Percentiles rank a stretch among this genome's conserved stretches.
Evolutionary conservation across 2,888 invertebrate species (phyloP).

Genomic region (Drosophila lutescens): DNA sequence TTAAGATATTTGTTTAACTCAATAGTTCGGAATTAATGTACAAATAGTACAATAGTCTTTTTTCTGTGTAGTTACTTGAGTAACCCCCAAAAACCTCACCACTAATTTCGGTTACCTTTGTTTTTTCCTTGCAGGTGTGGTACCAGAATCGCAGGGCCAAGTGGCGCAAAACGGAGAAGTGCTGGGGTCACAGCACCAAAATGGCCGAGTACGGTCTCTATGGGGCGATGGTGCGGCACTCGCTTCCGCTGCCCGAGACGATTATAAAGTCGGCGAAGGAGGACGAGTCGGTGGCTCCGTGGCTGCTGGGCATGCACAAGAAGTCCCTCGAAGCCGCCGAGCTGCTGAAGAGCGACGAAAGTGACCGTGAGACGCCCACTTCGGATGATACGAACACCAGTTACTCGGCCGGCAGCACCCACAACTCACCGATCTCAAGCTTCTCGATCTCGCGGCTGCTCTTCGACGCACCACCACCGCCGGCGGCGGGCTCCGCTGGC

Average conservation of each 20-base stretch:
- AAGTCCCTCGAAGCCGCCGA: constrained; percentile 99
- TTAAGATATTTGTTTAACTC: too few species aligned
- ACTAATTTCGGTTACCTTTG: background rate
- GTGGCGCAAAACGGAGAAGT: constrained; percentile 99
- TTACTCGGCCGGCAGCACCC: constrained; percentile 84
- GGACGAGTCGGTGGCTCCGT: constrained; percentile 98
- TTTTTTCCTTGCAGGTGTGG: constrained; percentile 93
- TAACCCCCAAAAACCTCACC: too few species aligned
- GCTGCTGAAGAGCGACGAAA: constrained; percentile 93
- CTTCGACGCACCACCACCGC: constrained; percentile 82
- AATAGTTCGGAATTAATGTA: too few species aligned
- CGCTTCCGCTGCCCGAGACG: constrained; percentile 98
- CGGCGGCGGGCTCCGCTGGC: constrained; percentile 39
- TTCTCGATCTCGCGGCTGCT: constrained; percentile 84
- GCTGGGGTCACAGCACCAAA: constrained; percentile 99
- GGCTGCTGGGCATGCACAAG: constrained; percentile 98
- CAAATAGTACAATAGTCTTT: too few species aligned
- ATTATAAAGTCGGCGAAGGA: constrained; percentile 99
- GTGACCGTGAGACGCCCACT: constrained; percentile 87
- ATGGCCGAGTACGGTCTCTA: constrained; percentile 99
- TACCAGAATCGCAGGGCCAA: constrained; percentile 97
- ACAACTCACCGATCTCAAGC: constrained; percentile 84
- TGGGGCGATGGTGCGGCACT: constrained; percentile 99
- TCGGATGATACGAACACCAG: constrained; percentile 87
- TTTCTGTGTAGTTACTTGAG: too few species aligned